Evolutionary conservation across 2,888 invertebrate genomes (phyloP).

Genomic region (Mythimna vitellina): DNA sequence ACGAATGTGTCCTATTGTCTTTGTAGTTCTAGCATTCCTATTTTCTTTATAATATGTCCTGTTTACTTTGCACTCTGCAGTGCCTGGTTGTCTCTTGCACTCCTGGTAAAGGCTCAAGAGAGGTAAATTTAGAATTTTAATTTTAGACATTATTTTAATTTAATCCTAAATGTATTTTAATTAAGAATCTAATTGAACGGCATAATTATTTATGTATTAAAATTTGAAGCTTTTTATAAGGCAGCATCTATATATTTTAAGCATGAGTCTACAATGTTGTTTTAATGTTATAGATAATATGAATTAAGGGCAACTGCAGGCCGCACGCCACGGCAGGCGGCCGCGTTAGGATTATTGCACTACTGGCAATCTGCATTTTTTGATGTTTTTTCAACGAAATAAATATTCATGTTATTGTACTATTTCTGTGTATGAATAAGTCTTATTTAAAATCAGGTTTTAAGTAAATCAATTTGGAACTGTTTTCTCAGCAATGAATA

Average conservation of each 20-base stretch:
- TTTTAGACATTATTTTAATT: constrained; percentile 83
- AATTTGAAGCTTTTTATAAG: constrained; percentile 83
- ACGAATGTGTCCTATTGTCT: constrained; percentile 16
- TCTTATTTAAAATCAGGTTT: constrained; percentile 89
- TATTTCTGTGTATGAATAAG: constrained; percentile 86
- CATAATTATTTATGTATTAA: constrained; percentile 81
- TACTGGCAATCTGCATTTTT: constrained; percentile 85
- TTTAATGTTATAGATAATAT: constrained; percentile 80
- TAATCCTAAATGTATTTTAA: constrained; percentile 82
- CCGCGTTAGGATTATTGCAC: constrained; percentile 77
- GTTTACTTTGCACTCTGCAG: constrained; percentile 25
- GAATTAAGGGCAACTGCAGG: constrained; percentile 84
- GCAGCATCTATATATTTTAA: constrained; percentile 83
- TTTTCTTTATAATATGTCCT: constrained; percentile 14
- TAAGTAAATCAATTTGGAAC: constrained; percentile 89
- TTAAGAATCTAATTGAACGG: constrained; percentile 85
- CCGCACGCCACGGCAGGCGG: constrained; percentile 56
- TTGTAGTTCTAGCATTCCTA: constrained; percentile 20
- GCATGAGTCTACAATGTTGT: constrained; percentile 77
- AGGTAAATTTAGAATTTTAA: constrained; percentile 81
- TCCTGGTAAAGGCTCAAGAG: constrained; percentile 78
- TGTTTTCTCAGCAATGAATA: constrained; percentile 85
- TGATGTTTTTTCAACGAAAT: constrained; percentile 89
- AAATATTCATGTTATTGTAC: constrained; percentile 87
- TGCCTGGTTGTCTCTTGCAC: constrained; percentile 74